Conservation (phyloP, 2,888 invertebrate species). For the Rosalia funebris region DNA sequence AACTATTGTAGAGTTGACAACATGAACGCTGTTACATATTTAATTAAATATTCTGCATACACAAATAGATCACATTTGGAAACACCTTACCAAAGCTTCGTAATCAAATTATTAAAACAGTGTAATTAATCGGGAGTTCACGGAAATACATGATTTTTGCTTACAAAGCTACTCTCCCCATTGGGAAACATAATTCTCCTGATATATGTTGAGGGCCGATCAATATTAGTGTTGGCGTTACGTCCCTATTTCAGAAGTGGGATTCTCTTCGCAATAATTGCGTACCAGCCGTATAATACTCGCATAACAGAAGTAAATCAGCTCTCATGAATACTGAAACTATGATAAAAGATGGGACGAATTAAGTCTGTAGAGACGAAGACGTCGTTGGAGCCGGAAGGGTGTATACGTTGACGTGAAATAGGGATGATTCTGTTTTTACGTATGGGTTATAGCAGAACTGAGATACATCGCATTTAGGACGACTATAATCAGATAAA, state of each 20-base stretch:
- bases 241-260: not conserved
- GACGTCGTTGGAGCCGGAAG: not conserved
- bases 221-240: constrained; percentile 3
- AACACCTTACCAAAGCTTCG: no score
- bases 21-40: no score
- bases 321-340: constrained; percentile 31
- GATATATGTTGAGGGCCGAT: constrained; percentile 17
- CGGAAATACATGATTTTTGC: no score
- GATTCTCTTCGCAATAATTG: constrained; percentile 1
- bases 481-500: constrained; percentile 20
- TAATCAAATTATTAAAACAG: no score
- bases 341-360: constrained; percentile 26
- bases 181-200: constrained; percentile 14
- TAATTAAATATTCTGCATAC: no score
- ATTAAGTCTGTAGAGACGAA: constrained; percentile 26
- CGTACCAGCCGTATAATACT: constrained; percentile 19
- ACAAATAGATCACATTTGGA: no score
- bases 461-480: constrained; percentile 13
- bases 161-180: no score
- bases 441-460: constrained; percentile 11
- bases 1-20: no score
- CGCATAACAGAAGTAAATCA: constrained; percentile 31
- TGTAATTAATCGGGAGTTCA: no score
- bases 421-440: constrained; percentile 24
- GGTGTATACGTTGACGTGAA: constrained; percentile 12